phyloP scores from a whole-genome alignment of 2,113 vertebrate genomes.

The Malurus melanocephalus region DNA sequence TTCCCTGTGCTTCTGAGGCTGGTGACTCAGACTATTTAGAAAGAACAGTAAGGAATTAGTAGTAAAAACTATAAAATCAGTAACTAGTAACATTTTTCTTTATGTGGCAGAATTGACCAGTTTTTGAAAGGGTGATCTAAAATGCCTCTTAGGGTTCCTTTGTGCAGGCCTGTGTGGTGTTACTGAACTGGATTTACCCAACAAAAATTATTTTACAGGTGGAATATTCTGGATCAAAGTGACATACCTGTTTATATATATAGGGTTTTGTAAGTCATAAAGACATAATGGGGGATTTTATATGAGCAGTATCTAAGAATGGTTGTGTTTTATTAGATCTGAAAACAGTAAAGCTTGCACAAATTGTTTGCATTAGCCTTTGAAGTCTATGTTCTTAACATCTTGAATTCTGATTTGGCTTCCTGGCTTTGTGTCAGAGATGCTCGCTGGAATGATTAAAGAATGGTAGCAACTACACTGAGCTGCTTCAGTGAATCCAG shows the following conservation, averaged over 20 bases:
- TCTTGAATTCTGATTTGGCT: slow-evolving; percentile 7
- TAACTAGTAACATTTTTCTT: background rate
- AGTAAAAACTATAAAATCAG: background rate
- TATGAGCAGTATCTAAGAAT: background rate
- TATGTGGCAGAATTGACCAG: background rate
- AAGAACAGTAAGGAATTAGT: background rate
- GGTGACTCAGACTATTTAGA: background rate
- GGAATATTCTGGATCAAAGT: background rate
- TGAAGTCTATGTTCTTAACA: slow-evolving; percentile 11
- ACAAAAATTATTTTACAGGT: background rate
- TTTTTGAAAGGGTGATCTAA: background rate
- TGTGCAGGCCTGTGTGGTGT: background rate
- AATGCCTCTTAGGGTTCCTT: background rate
- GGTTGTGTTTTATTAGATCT: background rate
- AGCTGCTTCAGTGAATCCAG: background rate
- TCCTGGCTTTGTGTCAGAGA: background rate
- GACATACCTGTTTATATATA: background rate
- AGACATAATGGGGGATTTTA: background rate
- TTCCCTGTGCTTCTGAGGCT: background rate
- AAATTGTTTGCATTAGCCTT: slow-evolving; percentile 3
- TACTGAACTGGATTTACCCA: background rate
- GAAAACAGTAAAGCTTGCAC: background rate
- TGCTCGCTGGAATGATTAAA: background rate
- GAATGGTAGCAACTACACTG: background rate
- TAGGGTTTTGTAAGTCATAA: background rate